Base-by-base conservation (phyloP, 2,888 invertebrate genomes). In the Sesia apiformis region DNA sequence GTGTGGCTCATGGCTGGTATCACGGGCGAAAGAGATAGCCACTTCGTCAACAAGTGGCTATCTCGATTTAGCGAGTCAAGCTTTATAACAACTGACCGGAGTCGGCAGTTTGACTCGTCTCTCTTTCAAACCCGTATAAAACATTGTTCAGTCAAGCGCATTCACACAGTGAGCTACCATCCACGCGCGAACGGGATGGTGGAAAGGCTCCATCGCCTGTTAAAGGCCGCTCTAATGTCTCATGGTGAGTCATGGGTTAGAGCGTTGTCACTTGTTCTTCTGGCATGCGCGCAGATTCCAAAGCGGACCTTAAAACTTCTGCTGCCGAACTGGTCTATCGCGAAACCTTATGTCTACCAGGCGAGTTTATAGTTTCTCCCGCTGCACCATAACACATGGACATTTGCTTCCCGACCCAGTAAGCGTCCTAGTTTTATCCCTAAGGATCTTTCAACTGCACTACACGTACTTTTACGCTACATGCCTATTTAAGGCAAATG, bases 211-310 rank as follows among this genome's bases (percentile, higher is more conserved):
- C 63, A 66, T 39, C 53, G 63, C 3, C 60, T 61, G n/a, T 52
- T 66, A 8, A 66, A 66, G 49, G 62, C 61, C 1, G 51, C 63
- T 0, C 49, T 65, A 1, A 63, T 60, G 61, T 60, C 61, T 40
- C 61, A 61, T 38, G 23, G 41, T 0, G 55, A 57, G 3, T 49
- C 57, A 0, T 64, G 61, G 63, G 7, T n/a, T 3, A 51, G 42
- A 5, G 49, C 58, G 0, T 51, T 63, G 4, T 61, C 63, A 0
- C 6, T 61, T 0, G 63, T 63, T 0, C 55, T 63, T 1, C 57
- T 64, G 63, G 63, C 4, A 63, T 64, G 55, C 57, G 65, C 0
- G 39, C 62, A 3, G 60, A n/a, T n/a, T n/a, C n/a, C n/a, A n/a
- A n/a, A n/a, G n/a, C n/a, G n/a, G n/a, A n/a, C 63, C 1, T 50